A percentile compares a stretch with the other conserved stretches of the same genome.
Conservation (phyloP, 2,113 vertebrate species). For the Saimiri boliviensis region DNA sequence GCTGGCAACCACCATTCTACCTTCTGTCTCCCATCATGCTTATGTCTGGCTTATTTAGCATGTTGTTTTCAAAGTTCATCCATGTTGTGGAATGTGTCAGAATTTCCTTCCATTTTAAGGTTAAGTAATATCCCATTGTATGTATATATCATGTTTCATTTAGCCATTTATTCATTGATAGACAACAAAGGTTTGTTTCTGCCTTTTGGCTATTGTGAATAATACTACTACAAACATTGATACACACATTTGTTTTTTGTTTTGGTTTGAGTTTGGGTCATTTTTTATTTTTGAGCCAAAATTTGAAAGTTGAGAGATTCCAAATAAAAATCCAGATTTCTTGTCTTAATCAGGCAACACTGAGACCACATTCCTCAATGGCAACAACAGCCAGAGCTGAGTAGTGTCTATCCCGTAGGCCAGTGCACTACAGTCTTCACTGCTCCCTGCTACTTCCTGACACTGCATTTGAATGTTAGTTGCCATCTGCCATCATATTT, state of each 20-base stretch:
- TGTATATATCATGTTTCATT: background rate
- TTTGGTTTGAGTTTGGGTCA: background rate
- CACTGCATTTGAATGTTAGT: background rate
- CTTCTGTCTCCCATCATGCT: background rate
- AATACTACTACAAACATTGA: background rate
- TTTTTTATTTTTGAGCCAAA: background rate
- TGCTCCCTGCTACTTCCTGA: background rate
- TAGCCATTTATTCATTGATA: background rate
- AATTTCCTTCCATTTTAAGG: background rate
- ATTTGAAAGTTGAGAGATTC: background rate
- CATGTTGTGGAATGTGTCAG: background rate
- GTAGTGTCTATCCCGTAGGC: background rate
- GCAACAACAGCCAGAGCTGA: background rate
- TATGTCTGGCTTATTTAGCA: background rate
- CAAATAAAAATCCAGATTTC: background rate
- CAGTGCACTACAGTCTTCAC: background rate
- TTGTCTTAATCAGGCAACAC: background rate
- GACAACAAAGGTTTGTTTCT: background rate
- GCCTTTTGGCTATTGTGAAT: background rate
- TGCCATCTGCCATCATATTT: background rate
- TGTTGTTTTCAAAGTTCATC: background rate
- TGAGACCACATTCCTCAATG: background rate
- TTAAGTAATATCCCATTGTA: background rate
- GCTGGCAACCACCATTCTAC: background rate
- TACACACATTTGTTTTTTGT: background rate